Evolutionary conservation across 2,888 invertebrate genomes (phyloP).

Genomic region (Galeopsomyia nigrocyanea): DNA sequence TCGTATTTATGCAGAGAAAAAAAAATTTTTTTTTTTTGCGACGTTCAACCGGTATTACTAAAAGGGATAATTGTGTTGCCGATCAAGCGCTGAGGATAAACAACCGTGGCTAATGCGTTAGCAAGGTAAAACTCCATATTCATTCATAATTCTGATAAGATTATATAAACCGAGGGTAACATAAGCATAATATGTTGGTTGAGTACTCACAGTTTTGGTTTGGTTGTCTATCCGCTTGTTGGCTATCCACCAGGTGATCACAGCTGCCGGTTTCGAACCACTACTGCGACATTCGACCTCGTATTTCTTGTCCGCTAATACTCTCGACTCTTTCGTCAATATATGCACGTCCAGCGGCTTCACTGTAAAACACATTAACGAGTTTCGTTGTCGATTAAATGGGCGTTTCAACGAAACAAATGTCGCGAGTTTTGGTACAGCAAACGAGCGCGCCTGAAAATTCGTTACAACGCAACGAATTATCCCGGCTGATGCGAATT

Average conservation of each 20-base stretch:
- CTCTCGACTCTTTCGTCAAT: constrained; percentile 84
- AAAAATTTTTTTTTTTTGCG: no score
- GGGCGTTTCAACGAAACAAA: background rate
- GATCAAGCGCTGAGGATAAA: background rate
- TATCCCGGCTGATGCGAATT: constrained; percentile 16
- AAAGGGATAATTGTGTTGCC: background rate
- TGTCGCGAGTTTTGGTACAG: background rate
- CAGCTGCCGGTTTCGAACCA: constrained; percentile 88
- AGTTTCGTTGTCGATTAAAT: no score
- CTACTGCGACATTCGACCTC: constrained; percentile 89
- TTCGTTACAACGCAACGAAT: constrained; percentile 8
- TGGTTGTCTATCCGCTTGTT: constrained; percentile 83
- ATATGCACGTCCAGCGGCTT: constrained; percentile 89
- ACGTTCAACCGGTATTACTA: background rate
- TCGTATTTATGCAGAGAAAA: constrained; percentile 1
- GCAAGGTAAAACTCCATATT: no score
- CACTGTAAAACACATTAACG: constrained; percentile 72
- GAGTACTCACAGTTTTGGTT: constrained; percentile 83
- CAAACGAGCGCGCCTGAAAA: background rate
- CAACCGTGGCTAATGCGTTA: background rate
- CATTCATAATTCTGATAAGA: background rate
- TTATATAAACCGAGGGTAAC: background rate
- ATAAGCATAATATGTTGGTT: background rate
- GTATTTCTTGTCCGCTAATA: constrained; percentile 88
- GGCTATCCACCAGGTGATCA: constrained; percentile 92